Evolutionary conservation across 2,797 vertebrate genomes (phyloP), one percentile per base, ranked within the genome.

Genomic region (Peromyscus nudipes): DNA sequence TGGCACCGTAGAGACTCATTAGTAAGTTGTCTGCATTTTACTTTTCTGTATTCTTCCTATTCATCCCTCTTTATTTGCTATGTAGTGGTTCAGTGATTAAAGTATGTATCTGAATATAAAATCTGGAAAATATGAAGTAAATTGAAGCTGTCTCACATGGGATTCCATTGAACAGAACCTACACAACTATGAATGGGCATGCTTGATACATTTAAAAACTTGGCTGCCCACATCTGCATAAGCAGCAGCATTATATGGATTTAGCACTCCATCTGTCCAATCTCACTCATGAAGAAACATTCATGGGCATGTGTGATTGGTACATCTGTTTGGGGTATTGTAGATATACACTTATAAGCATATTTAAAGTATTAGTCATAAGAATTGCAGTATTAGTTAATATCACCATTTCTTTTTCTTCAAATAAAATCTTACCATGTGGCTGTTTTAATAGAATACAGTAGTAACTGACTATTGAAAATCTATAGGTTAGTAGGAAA

Each of bases 101-200:
- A 52, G 19, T 79, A 83, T 90, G 37, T 55, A 94, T 87, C 49
- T 88, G n/a, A 85, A 94, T 55, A 77, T 4, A 92, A 95, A 94
- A 92, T 57, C 21, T 77, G 76, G 27, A 2, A 25, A 65, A 67
- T 62, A 49, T 13, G 81, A 89, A 91, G 40, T 43, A 92, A 94
- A 43, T 77, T 91, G 62, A 83, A 13, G 8, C 17, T 71, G 81
- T 62, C 21, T 89, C 34, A 82, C 13, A 16, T 29, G 1, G 25
- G 3, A 25, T 80, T 76, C 43, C 34, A 80, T 1, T 67, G 9
- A 46, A 94, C 65, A 21, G 11, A 91, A 91, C 8, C 64, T 31
- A 46, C 0, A 92, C 2, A 94, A 69, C 55, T 27, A 34, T 6
- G 49, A 31, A 75, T 83, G 1, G 34, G 73, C 29, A 31, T 1